phyloP scores from a whole-genome alignment of 2,888 invertebrate species.

The Electrophaes corylata region DNA sequence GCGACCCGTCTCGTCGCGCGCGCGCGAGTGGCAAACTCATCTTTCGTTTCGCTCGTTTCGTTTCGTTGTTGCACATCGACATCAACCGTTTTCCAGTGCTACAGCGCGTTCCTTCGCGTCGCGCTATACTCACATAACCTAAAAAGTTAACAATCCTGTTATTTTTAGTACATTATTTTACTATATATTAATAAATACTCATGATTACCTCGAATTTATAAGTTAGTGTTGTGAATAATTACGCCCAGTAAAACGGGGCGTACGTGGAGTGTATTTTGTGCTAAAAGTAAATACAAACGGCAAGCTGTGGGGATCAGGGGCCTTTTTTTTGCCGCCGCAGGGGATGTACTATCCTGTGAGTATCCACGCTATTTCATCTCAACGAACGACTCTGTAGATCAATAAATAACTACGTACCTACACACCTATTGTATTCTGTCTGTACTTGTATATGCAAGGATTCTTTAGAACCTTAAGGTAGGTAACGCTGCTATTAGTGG shows the following conservation, averaged over 20 bases:
- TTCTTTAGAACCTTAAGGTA: constrained; percentile 14
- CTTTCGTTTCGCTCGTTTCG: constrained; percentile 42
- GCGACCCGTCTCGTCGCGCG: neutral
- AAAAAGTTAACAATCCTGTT: constrained; percentile 70
- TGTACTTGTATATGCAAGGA: too few species aligned
- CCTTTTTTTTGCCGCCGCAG: constrained; percentile 98
- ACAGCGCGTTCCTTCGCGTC: constrained; percentile 81
- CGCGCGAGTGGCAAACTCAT: constrained; percentile 62
- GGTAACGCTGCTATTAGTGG: constrained; percentile 17
- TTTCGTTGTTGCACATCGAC: constrained; percentile 77
- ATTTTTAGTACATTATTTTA: constrained; percentile 67
- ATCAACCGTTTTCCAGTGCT: constrained; percentile 80
- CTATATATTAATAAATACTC: constrained; percentile 69
- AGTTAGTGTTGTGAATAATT: constrained; percentile 78
- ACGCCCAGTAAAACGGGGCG: constrained; percentile 72
- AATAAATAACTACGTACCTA: constrained; percentile 28
- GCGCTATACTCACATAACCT: constrained; percentile 81
- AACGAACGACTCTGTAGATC: constrained; percentile 20
- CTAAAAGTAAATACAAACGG: constrained; percentile 88
- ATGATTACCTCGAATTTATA: constrained; percentile 80
- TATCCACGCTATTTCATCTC: constrained; percentile 57
- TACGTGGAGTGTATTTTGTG: constrained; percentile 84
- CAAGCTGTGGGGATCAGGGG: constrained; percentile 99
- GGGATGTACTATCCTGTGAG: constrained; percentile 98
- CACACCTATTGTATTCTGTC: too few species aligned